phyloP scores from a whole-genome alignment of 2,113 vertebrate species.

The Elgaria multicarinata region DNA sequence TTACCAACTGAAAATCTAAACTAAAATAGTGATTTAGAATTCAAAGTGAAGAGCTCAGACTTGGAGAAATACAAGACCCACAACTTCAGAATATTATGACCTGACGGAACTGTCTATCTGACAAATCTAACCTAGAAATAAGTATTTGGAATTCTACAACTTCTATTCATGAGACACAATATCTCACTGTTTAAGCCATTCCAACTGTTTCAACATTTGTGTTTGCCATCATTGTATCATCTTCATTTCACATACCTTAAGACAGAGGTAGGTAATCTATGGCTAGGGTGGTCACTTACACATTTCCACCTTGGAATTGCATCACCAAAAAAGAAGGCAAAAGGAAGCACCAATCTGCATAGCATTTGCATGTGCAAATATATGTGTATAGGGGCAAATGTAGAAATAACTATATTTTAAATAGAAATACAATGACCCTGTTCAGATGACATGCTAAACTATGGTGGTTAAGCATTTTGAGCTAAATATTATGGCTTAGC shows the following conservation, averaged over 20 bases:
- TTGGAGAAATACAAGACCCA: neutral
- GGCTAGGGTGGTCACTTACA: too few species aligned
- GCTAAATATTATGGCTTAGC: too few species aligned
- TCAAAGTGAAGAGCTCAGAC: neutral
- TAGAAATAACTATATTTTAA: too few species aligned
- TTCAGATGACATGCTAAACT: too few species aligned
- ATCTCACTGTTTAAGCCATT: neutral
- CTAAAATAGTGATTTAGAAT: slow-evolving; percentile 4
- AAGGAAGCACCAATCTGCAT: too few species aligned
- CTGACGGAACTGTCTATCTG: neutral
- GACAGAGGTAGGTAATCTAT: too few species aligned
- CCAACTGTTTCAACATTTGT: neutral
- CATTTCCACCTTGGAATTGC: too few species aligned
- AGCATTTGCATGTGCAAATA: too few species aligned
- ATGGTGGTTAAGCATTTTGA: too few species aligned
- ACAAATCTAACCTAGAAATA: neutral
- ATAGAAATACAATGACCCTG: too few species aligned
- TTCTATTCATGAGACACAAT: neutral
- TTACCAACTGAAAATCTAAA: slow-evolving; percentile 26
- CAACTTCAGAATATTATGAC: neutral
- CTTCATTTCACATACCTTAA: neutral
- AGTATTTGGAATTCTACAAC: neutral
- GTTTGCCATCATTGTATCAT: neutral
- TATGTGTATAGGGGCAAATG: too few species aligned
- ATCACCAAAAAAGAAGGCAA: too few species aligned